Evolutionary conservation across 1,140 invertebrate genomes (phyloP), one percentile per base, ranked within the genome.

Genomic region (Drosophila truncata): DNA sequence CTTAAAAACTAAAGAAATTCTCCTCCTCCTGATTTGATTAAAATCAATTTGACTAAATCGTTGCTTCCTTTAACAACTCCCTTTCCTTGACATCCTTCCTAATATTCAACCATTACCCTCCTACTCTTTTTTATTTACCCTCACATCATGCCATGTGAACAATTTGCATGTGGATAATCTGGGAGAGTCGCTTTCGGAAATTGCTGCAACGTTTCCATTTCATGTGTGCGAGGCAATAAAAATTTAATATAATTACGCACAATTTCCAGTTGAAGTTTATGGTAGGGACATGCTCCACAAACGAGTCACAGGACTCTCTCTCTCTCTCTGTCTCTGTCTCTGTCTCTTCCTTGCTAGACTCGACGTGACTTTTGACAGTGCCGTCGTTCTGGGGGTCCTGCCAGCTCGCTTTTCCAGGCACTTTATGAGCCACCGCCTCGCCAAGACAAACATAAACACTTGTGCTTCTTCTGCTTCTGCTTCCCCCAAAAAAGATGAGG

Each of bases 201-300:
- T 70, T 85, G 81, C 78, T 84, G 77, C 81, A 77, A 65, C 66
- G 80, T 69, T 87, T 80, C 70, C 71, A 72, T 80, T 87, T 80
- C 78, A 75, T 66, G 64, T 87, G 59, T 83, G 82, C 46, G 33
- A 31, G 46, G 57, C 67, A 78, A 88, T 88, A 88, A 88, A 88
- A 88, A 88, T 88, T 90, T 88, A 80, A 88, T 90, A 88, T 88
- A 88, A 88, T 88, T 88, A 88, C 84, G 85, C 84, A 88, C 85
- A 88, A 84, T 88, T 90, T 88, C 61, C 85, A 90, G 85, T 72
- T 84, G 64, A 90, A 88, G 72, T 88, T 88, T 88, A 90, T 90
- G 84, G 73, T 42, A 67, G 65, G 74, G 47, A 75, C 41, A 75
- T 62, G 76, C 64, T 20, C 59, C 39, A 35, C 13, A 47, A 71